These are phyloP conservation scores for Drosophila busckii DNA, from an alignment of 1,140 invertebrate genomes.

Conservation along the genomic window DNA sequence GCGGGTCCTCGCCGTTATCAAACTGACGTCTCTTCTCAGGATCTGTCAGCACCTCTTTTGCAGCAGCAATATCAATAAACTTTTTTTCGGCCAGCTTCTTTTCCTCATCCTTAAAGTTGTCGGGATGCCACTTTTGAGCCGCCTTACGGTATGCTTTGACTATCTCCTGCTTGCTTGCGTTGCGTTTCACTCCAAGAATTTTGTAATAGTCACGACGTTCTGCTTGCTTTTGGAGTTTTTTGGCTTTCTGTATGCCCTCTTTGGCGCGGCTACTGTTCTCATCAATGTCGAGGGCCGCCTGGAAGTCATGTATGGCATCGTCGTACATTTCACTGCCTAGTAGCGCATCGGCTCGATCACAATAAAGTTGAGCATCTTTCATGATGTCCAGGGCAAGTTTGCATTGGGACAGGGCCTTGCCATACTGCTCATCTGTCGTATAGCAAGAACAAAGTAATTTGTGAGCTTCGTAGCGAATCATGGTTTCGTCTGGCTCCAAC, in stretches of 20 bases:
- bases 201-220: slow-evolving; percentile 99
- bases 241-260: slow-evolving; percentile 92
- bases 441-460: slow-evolving; percentile 88
- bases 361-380: slow-evolving; percentile 88
- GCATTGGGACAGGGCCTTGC: slow-evolving; percentile 87
- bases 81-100: slow-evolving; percentile 98
- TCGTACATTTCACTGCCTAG: slow-evolving; percentile 94
- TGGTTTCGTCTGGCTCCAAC: slow-evolving; percentile 84
- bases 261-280: slow-evolving; percentile 89
- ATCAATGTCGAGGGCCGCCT: slow-evolving; percentile 92
- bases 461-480: slow-evolving; percentile 87
- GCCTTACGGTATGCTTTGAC: slow-evolving; percentile 98
- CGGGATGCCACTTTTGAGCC: slow-evolving; percentile 99
- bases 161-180: slow-evolving; percentile 95
- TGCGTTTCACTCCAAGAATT: slow-evolving; percentile 89
- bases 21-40: slow-evolving; percentile 95
- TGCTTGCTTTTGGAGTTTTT: slow-evolving; percentile 95
- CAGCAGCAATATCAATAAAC: slow-evolving; percentile 99
- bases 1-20: slow-evolving; percentile 96
- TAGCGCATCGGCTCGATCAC: slow-evolving; percentile 96
- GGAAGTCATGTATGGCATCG: slow-evolving; percentile 93
- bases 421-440: slow-evolving; percentile 84
- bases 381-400: slow-evolving; percentile 88
- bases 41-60: slow-evolving; percentile 95
- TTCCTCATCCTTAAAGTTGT: slow-evolving; percentile 94